Base-by-base conservation (phyloP, 2,888 invertebrate genomes). In the Drosophila rubida region DNA sequence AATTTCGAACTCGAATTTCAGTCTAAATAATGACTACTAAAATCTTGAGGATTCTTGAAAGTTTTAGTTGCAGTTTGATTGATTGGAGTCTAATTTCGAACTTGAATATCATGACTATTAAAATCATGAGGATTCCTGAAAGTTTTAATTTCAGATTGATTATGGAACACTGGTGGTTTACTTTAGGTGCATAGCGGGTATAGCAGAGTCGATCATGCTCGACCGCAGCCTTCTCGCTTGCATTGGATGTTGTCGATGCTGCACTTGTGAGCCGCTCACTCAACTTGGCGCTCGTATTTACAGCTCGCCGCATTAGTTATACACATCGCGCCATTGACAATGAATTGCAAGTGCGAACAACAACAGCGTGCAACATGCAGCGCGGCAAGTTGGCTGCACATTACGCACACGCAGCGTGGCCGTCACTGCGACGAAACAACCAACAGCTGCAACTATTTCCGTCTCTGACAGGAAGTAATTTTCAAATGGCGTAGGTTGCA, bases 251-350 rank as follows among this genome's bases (percentile, higher is more conserved):
- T 60, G 30, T 23, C 51, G 63, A 27, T 69, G 57, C 35, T 62
- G 73, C 62, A 74, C 50, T 70, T 62, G 55, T 48, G 37, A 74
- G 70, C 70, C 59, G 58, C 48, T 66, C 70, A 70, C 61, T 74
- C 32, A 51, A 51, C 23, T 65, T 69, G 59, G 54, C 16, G 30
- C 30, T 48, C 30, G 49, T 39, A 41, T 30, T 55, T 39, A 65
- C 16, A 48, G 13, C 11, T 57, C 41, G 53, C 48, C 75, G 82
- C 51, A 39, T 16, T 16, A 80, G 65, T 78, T 79, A 69, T 79
- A 73, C 82, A 13, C 69, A 69, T 63, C 60, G 55, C 77, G 83
- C 78, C 83, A 84, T 84, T 84, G 84, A 85, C 84, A 84, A 78
- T 84, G 84, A 84, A 84, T 83, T 84, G 78, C 68, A 64, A 75